These are phyloP conservation scores for Maconellicoccus hirsutus DNA, from an alignment of 1,140 invertebrate species.

Conservation along the genomic window DNA sequence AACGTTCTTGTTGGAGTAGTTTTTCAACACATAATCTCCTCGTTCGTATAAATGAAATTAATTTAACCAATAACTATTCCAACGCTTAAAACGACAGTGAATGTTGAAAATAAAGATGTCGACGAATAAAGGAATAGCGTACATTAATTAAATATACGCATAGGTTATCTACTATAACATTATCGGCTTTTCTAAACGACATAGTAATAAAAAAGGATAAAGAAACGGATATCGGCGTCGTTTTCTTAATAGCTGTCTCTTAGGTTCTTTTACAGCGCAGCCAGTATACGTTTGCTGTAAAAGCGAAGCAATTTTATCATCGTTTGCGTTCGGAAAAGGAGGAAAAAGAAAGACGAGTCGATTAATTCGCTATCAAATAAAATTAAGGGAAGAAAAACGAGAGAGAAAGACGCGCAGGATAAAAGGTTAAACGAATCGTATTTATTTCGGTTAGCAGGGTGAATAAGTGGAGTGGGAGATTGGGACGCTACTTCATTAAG, in stretches of 20 bases:
- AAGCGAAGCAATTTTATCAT: slow-evolving; percentile 9
- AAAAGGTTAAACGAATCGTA: slow-evolving; percentile 21
- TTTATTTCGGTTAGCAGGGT: neutral
- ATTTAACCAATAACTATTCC: no score
- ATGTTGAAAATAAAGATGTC: no score
- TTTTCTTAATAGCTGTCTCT: neutral
- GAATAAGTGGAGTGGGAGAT: neutral
- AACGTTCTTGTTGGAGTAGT: no score
- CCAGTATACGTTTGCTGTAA: neutral
- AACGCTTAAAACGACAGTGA: no score
- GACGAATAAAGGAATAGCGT: no score
- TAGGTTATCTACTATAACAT: neutral
- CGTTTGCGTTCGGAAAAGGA: neutral
- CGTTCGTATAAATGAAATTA: no score
- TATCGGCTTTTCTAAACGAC: slow-evolving; percentile 3
- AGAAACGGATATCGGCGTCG: neutral
- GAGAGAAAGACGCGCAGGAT: neutral
- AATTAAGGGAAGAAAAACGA: slow-evolving; percentile 1
- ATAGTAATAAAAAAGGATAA: slow-evolving; percentile 10
- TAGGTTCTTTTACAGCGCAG: neutral
- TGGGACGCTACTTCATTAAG: slow-evolving; percentile 22
- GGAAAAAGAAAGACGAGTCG: slow-evolving; percentile 13
- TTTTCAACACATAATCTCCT: no score
- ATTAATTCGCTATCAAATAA: slow-evolving; percentile 22
- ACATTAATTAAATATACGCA: neutral